These are phyloP conservation scores for Adrianichthys oophorus DNA, from an alignment of 2,797 vertebrate species.

Conservation along the genomic window DNA sequence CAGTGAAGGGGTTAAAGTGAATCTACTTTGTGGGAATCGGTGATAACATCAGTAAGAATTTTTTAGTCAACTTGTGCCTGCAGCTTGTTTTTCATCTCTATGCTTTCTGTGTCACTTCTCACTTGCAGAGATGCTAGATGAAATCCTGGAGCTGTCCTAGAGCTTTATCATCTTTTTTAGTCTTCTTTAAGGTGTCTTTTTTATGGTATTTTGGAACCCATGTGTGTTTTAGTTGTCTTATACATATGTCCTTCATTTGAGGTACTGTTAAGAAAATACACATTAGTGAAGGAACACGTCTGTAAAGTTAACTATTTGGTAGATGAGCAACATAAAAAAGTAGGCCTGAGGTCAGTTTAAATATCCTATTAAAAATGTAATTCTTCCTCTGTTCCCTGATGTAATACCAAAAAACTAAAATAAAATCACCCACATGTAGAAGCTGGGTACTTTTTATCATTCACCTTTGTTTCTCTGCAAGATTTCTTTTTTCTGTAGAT, in stretches of 20 bases:
- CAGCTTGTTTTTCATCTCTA: slow-evolving; percentile 26
- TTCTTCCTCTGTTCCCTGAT: background rate
- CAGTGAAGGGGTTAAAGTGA: background rate
- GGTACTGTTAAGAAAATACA: slow-evolving; percentile 23
- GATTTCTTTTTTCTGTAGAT: slow-evolving; percentile 47
- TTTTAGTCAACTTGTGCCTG: slow-evolving; percentile 7
- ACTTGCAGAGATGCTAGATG: slow-evolving; percentile 37
- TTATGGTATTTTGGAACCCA: slow-evolving; percentile 56
- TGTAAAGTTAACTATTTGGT: slow-evolving; percentile 46
- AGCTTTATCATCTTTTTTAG: slow-evolving; percentile 45
- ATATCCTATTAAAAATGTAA: too few species aligned
- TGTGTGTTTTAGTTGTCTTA: slow-evolving; percentile 58
- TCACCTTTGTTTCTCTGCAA: slow-evolving; percentile 23
- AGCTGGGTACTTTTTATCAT: slow-evolving; percentile 47
- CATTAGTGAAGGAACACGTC: slow-evolving; percentile 20
- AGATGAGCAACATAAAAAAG: slow-evolving; percentile 35
- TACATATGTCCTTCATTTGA: slow-evolving; percentile 43
- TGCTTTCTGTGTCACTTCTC: slow-evolving; percentile 18
- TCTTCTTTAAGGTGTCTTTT: slow-evolving; percentile 37
- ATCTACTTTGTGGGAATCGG: slow-evolving; percentile 17
- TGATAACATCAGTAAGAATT: slow-evolving; percentile 25
- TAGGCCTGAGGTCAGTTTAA: too few species aligned
- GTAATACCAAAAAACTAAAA: background rate
- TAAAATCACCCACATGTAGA: slow-evolving; percentile 13
- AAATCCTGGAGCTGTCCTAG: slow-evolving; percentile 34